Conservation (phyloP, 2,113 vertebrate species). For the Sapayoa aenigma region DNA sequence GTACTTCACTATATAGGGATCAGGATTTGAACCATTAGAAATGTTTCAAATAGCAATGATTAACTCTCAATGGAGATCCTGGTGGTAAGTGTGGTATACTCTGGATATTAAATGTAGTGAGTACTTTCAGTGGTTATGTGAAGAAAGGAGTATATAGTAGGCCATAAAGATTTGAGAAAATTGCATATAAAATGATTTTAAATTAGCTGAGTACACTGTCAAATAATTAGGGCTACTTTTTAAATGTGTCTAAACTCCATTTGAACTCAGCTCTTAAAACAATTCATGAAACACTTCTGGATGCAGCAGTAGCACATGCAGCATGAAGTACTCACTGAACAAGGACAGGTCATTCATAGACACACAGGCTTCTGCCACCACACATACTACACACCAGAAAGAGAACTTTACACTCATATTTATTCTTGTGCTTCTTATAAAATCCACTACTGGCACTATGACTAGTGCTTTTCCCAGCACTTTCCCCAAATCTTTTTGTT, state of each 20-base stretch:
- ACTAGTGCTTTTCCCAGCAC: conserved; percentile 26
- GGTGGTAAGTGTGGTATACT: neutral
- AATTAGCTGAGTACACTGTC: neutral
- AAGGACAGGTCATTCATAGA: neutral
- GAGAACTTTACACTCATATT: conserved; percentile 49
- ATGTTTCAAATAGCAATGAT: conserved; percentile 4
- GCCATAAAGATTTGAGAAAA: conserved; percentile 7
- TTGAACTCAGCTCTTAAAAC: neutral
- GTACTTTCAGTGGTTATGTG: neutral
- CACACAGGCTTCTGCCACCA: neutral
- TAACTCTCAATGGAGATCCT: conserved; percentile 1
- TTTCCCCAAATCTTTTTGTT: conserved; percentile 50
- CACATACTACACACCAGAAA: neutral
- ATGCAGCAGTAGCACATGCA: neutral
- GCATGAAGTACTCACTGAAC: neutral
- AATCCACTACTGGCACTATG: conserved; percentile 73
- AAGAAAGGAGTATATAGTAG: neutral
- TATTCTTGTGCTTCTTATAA: conserved; percentile 74
- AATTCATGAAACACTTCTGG: neutral
- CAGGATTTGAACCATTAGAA: conserved; percentile 3
- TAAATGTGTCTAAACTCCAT: neutral
- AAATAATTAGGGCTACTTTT: neutral
- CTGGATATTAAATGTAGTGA: neutral
- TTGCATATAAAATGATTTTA: neutral
- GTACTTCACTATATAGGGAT: neutral